Percentiles rank a stretch among this genome's conserved stretches.
These are phyloP conservation scores for Aphodius sticticus DNA, from an alignment of 2,888 invertebrate genomes.

Conservation along the genomic window DNA sequence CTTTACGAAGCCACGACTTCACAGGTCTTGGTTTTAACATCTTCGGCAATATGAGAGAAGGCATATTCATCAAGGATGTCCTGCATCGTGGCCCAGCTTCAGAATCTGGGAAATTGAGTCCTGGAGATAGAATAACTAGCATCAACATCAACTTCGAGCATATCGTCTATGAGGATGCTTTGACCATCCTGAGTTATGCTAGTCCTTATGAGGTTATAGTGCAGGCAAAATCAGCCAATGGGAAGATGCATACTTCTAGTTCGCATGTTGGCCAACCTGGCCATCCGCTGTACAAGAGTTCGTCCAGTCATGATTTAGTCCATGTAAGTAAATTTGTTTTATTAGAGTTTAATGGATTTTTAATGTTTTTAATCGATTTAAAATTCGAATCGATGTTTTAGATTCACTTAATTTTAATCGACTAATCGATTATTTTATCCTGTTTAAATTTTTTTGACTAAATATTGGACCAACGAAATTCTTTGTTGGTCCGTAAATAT, in stretches of 20 bases:
- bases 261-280: conserved; percentile 65
- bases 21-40: conserved; percentile 89
- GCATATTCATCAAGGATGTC: conserved; percentile 88
- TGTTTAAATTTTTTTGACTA: no score
- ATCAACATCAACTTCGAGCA: conserved; percentile 88
- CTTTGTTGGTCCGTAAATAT: no score
- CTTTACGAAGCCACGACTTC: conserved; percentile 85
- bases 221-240: conserved; percentile 68
- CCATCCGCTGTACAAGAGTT: conserved; percentile 81
- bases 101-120: conserved; percentile 81
- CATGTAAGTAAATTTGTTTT: conserved; percentile 60
- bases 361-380: no score
- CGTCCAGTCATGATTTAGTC: conserved; percentile 80
- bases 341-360: neutral
- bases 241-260: conserved; percentile 50
- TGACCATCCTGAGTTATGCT: conserved; percentile 88
- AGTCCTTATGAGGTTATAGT: conserved; percentile 89
- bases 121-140: conserved; percentile 87
- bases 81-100: conserved; percentile 88
- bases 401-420: no score
- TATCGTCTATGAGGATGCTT: conserved; percentile 89
- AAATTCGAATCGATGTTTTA: no score
- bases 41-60: conserved; percentile 90
- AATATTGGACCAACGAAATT: no score
- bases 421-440: no score